These are phyloP conservation scores for Leucophenga maculata DNA, from an alignment of 2,888 invertebrate species.

Conservation along the genomic window DNA sequence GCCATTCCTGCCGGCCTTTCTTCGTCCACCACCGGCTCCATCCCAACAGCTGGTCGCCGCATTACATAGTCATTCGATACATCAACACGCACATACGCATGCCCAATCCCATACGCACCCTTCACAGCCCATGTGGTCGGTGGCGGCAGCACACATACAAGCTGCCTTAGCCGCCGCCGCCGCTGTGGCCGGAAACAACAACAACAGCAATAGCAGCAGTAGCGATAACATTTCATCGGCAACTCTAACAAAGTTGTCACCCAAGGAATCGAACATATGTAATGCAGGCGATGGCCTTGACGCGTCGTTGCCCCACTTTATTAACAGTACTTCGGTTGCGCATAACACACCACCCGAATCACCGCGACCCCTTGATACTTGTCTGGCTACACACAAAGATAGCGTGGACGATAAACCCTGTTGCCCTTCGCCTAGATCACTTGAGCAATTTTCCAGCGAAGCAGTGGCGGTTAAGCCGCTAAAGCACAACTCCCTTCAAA, in stretches of 20 bases:
- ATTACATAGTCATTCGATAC: constrained; percentile 56
- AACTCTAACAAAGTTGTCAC: constrained; percentile 17
- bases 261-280: constrained; percentile 18
- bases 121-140: constrained; percentile 73
- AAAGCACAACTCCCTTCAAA: constrained; percentile 67
- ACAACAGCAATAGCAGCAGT: constrained; percentile 29
- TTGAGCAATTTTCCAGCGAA: constrained; percentile 29
- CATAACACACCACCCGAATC: constrained; percentile 56
- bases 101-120: constrained; percentile 6
- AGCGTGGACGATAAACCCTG: constrained; percentile 28
- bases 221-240: constrained; percentile 15
- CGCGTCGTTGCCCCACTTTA: constrained; percentile 14
- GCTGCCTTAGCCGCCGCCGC: constrained; percentile 69
- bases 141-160: constrained; percentile 81
- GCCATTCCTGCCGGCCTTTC: constrained; percentile 67
- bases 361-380: constrained; percentile 35
- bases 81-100: constrained; percentile 33
- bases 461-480: constrained; percentile 18
- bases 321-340: constrained; percentile 10
- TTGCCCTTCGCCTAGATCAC: constrained; percentile 36
- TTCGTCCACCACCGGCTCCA: constrained; percentile 65
- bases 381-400: constrained; percentile 3
- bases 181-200: constrained; percentile 48
- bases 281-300: constrained; percentile 27
- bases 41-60: constrained; percentile 75